Conservation (phyloP, 2,113 vertebrate genomes). For the Chloroceryle aenea region DNA sequence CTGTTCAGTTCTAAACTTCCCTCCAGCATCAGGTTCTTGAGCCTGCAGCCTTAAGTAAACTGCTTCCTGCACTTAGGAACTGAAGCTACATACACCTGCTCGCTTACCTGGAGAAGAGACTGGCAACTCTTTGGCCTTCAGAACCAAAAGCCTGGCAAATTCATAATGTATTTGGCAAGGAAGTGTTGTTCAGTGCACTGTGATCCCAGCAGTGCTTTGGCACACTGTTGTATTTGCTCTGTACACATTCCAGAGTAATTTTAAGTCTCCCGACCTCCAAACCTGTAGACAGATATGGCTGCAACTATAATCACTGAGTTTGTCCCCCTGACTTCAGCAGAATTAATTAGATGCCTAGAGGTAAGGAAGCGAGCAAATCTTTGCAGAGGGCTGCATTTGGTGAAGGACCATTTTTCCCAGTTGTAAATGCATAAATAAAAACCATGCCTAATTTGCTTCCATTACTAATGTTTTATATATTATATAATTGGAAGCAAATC, state of each 20-base stretch:
- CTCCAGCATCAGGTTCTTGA: not conserved
- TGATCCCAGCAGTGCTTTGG: not conserved
- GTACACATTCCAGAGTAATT: not conserved
- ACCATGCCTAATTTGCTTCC: conserved; percentile 38
- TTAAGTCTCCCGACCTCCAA: conserved; percentile 5
- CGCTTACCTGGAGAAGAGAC: not conserved
- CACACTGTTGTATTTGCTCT: not conserved
- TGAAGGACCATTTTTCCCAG: conserved; percentile 21
- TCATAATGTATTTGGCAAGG: not conserved
- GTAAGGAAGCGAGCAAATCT: conserved; percentile 14
- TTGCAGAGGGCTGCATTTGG: not conserved
- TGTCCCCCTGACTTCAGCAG: not conserved
- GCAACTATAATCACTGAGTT: not conserved
- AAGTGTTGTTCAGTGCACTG: not conserved
- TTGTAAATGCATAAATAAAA: conserved; percentile 39
- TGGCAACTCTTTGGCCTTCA: not conserved
- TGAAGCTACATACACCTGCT: not conserved
- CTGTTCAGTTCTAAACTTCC: not conserved
- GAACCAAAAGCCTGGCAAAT: not conserved
- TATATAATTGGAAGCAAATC: conserved; percentile 53
- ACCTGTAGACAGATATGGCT: not conserved
- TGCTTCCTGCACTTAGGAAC: not conserved
- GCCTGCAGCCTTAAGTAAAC: not conserved
- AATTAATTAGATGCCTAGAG: conserved; percentile 19
- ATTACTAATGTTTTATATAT: conserved; percentile 42